Evolutionary conservation across 2,888 invertebrate genomes (phyloP), one percentile per base, ranked within the genome.

Genomic region (Nomada fabriciana): DNA sequence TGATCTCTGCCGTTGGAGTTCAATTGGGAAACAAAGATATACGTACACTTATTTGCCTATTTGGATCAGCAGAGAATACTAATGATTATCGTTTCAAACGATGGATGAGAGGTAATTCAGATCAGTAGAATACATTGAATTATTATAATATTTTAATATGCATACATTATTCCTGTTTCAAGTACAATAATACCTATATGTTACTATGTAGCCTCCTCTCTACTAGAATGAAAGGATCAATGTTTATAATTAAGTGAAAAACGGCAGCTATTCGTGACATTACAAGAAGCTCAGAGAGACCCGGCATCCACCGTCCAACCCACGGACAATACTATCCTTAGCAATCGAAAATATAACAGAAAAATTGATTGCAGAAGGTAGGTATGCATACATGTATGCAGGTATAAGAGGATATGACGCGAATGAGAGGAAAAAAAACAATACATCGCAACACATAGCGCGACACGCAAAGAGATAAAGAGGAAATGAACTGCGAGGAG

Each of bases 401-500:
- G 36, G 36, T 36, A n/a, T 42, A 25, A 52, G 10, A 13, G 47
- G 1, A 18, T 23, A 43, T 13, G 15, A 60, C 10, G 29, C 15
- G 29, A 53, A 47, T 18, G n/a, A 50, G 11, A 57, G 23, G 23
- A 42, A 42, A 0, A 25, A 25, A 20, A 3, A 36, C 42, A 18
- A 53, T 23, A 61, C 53, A 43, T 18, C 53, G 7, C 47, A 55
- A 55, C 20, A 42, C 52, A 5, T 36, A 50, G 36, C 15, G 29
- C 29, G 57, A 60, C 29, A 36, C 25, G 43, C 50, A 18, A 10
- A 71, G 43, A 53, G 76, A 68, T 82, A 82, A 82, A 72, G 52
- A 72, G 76, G 76, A 71, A 74, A 83, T 53, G 59, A 71, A 43
- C 23, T 29, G 63, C n/a, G 50, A 70, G 9, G 42, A 70, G 67